A percentile compares a stretch with the other conserved stretches of the same genome.
phyloP scores from a whole-genome alignment of 2,888 invertebrate genomes.

The Epinotia nisella region DNA sequence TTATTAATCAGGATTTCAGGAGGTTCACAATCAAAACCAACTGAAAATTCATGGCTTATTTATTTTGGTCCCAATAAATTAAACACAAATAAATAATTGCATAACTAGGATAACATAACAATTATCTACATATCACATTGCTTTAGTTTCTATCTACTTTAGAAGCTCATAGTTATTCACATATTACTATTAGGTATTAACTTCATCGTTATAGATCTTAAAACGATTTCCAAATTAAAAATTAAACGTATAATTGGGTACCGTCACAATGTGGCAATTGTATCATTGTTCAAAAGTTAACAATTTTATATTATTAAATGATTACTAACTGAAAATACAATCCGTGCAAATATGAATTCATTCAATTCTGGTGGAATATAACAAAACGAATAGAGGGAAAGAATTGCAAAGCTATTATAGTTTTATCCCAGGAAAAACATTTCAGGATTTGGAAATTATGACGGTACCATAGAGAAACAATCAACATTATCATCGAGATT shows the following conservation, averaged over 20 bases:
- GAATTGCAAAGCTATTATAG: no score
- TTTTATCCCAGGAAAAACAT: no score
- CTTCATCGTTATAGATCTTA: slow-evolving; percentile 5
- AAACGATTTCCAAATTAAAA: slow-evolving; percentile 6
- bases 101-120: slow-evolving; percentile 52
- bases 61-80: slow-evolving; percentile 73
- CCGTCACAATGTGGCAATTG: not conserved
- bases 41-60: slow-evolving; percentile 51
- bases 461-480: not conserved
- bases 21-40: slow-evolving; percentile 35
- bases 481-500: slow-evolving; percentile 3
- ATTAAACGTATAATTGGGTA: not conserved
- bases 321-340: not conserved
- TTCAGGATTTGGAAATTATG: not conserved
- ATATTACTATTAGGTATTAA: slow-evolving; percentile 11
- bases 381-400: no score
- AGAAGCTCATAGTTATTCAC: slow-evolving; percentile 37
- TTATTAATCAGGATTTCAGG: no score
- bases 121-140: slow-evolving; percentile 53
- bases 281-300: not conserved
- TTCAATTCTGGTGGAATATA: not conserved
- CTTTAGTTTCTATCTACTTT: slow-evolving; percentile 41
- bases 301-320: no score
- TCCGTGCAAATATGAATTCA: not conserved
- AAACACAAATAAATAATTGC: slow-evolving; percentile 50